Evolutionary conservation across 1,140 invertebrate genomes (phyloP).

Genomic region (Tetragnatha versicolor): DNA sequence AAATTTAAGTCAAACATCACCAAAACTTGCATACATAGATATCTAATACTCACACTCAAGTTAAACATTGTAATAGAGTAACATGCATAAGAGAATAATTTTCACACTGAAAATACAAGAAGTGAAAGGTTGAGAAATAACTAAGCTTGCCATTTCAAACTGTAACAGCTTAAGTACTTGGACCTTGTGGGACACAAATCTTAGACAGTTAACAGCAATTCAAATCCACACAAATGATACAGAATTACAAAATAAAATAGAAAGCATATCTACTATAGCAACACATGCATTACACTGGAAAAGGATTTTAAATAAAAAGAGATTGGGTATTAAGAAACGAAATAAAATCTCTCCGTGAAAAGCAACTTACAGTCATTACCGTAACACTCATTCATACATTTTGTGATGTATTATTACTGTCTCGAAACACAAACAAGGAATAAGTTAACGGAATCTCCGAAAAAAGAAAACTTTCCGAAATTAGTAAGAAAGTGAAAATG

Average conservation of each 20-base stretch:
- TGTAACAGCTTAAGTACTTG: not conserved
- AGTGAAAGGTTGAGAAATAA: conserved; percentile 13
- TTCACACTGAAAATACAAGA: conserved; percentile 32
- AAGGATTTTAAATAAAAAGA: not conserved
- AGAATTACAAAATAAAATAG: not conserved
- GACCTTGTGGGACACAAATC: too few relatives aligned
- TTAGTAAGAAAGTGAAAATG: too few relatives aligned
- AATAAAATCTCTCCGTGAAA: too few relatives aligned
- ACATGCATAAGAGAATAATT: conserved; percentile 23
- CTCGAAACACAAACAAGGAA: too few relatives aligned
- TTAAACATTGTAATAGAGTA: conserved; percentile 34
- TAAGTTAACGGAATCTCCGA: too few relatives aligned
- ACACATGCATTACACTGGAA: conserved; percentile 13
- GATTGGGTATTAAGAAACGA: too few relatives aligned
- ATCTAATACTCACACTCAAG: conserved; percentile 32
- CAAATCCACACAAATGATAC: not conserved
- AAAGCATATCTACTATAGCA: not conserved
- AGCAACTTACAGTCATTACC: too few relatives aligned
- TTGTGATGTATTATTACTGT: too few relatives aligned
- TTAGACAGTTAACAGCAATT: not conserved
- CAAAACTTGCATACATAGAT: conserved; percentile 26
- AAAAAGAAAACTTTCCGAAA: too few relatives aligned
- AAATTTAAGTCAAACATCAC: conserved; percentile 12
- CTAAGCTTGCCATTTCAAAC: not conserved
- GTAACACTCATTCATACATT: too few relatives aligned